phyloP scores from a whole-genome alignment of 2,888 invertebrate species.

The Caenorhabditis sp. region DNA sequence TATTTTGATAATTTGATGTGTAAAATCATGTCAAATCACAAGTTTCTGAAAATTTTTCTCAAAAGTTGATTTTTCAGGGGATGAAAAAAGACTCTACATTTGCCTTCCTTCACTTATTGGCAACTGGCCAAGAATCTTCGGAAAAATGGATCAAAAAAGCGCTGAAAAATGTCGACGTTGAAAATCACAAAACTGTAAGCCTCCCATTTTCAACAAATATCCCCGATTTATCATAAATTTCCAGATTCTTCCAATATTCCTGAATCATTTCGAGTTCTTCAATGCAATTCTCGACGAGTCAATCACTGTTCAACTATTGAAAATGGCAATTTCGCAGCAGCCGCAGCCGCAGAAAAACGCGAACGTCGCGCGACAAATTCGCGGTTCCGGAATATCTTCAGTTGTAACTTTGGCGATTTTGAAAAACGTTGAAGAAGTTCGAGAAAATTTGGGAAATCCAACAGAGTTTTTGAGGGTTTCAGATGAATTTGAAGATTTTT shows the following conservation, averaged over 20 bases:
- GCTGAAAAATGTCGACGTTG: neutral
- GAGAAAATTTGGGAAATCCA: neutral
- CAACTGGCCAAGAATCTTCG: neutral
- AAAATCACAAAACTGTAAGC: neutral
- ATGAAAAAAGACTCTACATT: neutral
- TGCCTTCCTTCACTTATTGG: neutral
- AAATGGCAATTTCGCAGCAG: neutral
- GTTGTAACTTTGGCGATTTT: neutral
- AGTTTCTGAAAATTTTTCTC: no score
- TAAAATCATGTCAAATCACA: no score
- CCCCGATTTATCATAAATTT: neutral
- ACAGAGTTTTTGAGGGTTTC: neutral
- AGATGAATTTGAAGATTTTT: neutral
- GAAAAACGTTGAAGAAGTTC: neutral
- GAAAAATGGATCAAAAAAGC: neutral
- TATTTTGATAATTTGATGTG: no score
- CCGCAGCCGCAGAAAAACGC: neutral
- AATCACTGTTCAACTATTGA: neutral
- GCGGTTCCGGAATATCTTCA: neutral
- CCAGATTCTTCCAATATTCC: neutral
- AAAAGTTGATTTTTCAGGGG: neutral
- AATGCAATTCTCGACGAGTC: neutral
- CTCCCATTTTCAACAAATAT: no score
- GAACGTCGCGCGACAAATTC: neutral
- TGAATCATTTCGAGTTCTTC: neutral